Base-by-base conservation (phyloP, 2,113 vertebrate genomes). In the Halcyon malimbica region DNA sequence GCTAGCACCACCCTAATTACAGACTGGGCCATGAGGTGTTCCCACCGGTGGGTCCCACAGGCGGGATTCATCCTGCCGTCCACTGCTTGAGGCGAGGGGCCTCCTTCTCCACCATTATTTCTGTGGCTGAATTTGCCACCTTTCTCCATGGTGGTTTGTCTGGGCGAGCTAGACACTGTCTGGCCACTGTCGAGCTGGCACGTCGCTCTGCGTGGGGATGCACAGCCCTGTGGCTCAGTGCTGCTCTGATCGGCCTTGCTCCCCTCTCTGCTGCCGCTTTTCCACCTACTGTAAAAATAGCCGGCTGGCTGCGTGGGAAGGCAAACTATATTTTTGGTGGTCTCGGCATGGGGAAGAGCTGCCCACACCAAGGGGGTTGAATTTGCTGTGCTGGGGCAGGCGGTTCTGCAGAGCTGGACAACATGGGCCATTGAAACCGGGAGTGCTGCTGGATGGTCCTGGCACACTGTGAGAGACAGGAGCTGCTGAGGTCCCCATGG, bases 121-220 rank as follows among this genome's bases (percentile, higher is more conserved):
- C 31, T 3, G n/a, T 69, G 56, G 46, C 51, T 67, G 84, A 50
- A 41, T 91, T 86, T 35, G 31, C 60, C 77, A 87, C 56, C 81
- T 67, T 46, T 93, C 60, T 46, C n/a, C 0, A 1, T 4, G 1
- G 73, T 6, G 6, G 90, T 20, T n/a, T 59, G 77, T 95, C 93
- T 93, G 81, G 73, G 53, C 1, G 25, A 94, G 87, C 93, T 19
- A 84, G 95, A 93, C 46, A 7, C 64, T 20, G 46, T 84, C 95
- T 84, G 5, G 93, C 92, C 82, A 13, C 93, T 5, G 1, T 44
- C 4, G 14, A 81, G 86, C 46, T 15, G 68, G 93, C 83, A 81
- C 16, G 4, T 60, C 1, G 21, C 69, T 87, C 37, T 41, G 96
- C 90, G 93, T 95, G 89, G 74, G 94, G 96, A 96, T 96, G 91